phyloP scores from a whole-genome alignment of 2,888 invertebrate species.

The Plagodis dolabraria region DNA sequence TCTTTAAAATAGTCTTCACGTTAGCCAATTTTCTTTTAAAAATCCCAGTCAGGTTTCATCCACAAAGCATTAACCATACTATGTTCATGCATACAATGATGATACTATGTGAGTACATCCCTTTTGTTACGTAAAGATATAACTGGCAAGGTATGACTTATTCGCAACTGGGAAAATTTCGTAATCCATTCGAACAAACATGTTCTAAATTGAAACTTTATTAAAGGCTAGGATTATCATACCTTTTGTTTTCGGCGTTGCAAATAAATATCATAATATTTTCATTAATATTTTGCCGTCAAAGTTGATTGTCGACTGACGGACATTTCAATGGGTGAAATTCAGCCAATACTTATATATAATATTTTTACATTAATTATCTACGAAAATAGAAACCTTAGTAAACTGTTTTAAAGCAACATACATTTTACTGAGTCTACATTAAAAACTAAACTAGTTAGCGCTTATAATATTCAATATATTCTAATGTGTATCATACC shows the following conservation, averaged over 20 bases:
- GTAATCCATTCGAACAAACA: conserved; percentile 12
- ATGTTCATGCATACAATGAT: neutral
- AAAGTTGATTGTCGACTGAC: neutral
- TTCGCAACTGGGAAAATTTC: conserved; percentile 13
- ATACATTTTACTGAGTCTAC: no score
- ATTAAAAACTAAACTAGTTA: no score
- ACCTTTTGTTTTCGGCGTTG: conserved; percentile 11
- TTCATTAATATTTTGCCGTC: conserved; percentile 6
- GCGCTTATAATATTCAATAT: no score
- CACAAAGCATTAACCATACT: no score
- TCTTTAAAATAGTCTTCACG: no score
- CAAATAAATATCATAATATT: conserved; percentile 13
- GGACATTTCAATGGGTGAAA: neutral
- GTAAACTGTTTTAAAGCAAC: no score
- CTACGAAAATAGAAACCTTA: no score
- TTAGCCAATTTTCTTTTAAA: no score
- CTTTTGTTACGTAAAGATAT: no score
- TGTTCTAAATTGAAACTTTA: conserved; percentile 15
- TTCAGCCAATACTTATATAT: no score
- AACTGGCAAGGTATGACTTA: neutral
- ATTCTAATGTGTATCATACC: no score
- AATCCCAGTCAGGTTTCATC: no score
- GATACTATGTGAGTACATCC: neutral
- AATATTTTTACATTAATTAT: neutral
- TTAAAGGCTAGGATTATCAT: conserved; percentile 16